A percentile compares a stretch with the other conserved stretches of the same genome.
These are phyloP conservation scores for Andrena camellia DNA, from an alignment of 2,888 invertebrate species.

Conservation along the genomic window DNA sequence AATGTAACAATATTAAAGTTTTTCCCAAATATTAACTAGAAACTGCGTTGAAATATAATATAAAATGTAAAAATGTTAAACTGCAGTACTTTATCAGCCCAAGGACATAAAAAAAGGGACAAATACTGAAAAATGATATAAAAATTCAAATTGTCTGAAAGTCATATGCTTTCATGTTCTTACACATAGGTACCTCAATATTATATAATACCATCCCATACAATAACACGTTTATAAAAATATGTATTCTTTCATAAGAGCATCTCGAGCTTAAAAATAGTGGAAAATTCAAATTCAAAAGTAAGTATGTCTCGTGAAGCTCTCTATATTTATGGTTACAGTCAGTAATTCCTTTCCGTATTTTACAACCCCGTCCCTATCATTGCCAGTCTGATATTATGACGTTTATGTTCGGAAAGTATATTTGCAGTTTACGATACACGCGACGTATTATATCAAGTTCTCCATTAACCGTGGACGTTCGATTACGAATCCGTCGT, in stretches of 20 bases:
- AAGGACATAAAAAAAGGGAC: too few relatives aligned
- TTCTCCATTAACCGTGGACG: conserved; percentile 60
- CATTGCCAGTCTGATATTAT: conserved; percentile 5
- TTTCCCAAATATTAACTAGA: too few relatives aligned
- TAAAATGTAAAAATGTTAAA: too few relatives aligned
- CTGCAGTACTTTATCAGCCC: too few relatives aligned
- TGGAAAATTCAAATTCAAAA: not conserved
- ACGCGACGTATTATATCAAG: conserved; percentile 53
- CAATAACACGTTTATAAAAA: not conserved
- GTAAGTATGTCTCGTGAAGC: not conserved
- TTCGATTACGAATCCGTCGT: conserved; percentile 74
- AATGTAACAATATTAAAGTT: too few relatives aligned
- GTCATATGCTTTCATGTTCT: too few relatives aligned
- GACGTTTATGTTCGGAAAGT: conserved; percentile 41
- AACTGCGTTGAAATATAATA: too few relatives aligned
- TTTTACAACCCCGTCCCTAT: conserved; percentile 1
- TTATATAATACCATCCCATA: too few relatives aligned
- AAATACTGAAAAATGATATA: too few relatives aligned
- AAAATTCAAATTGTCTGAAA: too few relatives aligned
- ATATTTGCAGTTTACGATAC: conserved; percentile 44
- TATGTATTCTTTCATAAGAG: not conserved
- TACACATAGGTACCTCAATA: too few relatives aligned
- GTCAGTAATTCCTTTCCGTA: not conserved
- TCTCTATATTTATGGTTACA: not conserved
- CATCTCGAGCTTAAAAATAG: too few relatives aligned